phyloP scores from a whole-genome alignment of 1,140 invertebrate genomes.

The Steinernema feltiae region DNA sequence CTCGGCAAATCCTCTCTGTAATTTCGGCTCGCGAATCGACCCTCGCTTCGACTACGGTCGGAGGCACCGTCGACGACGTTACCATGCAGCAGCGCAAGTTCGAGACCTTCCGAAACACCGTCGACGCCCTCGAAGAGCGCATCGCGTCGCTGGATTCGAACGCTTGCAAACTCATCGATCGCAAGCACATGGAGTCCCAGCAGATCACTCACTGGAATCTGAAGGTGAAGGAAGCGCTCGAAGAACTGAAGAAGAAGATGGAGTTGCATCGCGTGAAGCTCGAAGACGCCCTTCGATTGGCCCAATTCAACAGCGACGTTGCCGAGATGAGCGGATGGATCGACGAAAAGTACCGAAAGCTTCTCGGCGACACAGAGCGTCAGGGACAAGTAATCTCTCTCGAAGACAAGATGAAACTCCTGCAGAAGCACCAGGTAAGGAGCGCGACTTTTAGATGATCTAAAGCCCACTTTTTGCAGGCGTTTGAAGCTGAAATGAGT shows the following conservation, averaged over 20 bases:
- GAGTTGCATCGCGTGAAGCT: slow-evolving; percentile 67
- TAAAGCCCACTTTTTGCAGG: slow-evolving; percentile 63
- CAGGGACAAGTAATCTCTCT: slow-evolving; percentile 57
- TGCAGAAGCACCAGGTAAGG: slow-evolving; percentile 86
- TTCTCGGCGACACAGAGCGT: slow-evolving; percentile 67
- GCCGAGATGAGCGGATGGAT: slow-evolving; percentile 74
- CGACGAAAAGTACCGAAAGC: slow-evolving; percentile 80
- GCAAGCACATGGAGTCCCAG: slow-evolving; percentile 60
- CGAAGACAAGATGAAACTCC: slow-evolving; percentile 72
- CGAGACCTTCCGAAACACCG: slow-evolving; percentile 66
- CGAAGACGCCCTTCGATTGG: slow-evolving; percentile 74
- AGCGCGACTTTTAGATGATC: neutral
- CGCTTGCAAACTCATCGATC: slow-evolving; percentile 53
- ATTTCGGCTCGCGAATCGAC: slow-evolving; percentile 77
- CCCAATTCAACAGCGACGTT: slow-evolving; percentile 78
- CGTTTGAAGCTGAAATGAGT: slow-evolving; percentile 85
- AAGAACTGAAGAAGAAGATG: slow-evolving; percentile 68
- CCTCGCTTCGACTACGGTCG: slow-evolving; percentile 42
- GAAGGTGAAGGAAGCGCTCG: slow-evolving; percentile 57
- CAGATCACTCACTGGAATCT: slow-evolving; percentile 56
- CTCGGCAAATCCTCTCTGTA: slow-evolving; percentile 81
- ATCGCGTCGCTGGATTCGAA: slow-evolving; percentile 41
- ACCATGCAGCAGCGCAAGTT: slow-evolving; percentile 66
- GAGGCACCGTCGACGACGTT: slow-evolving; percentile 73
- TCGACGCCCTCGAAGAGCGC: slow-evolving; percentile 66